phyloP scores from a whole-genome alignment of 2,888 invertebrate species.

The Nymphalis polychloros region DNA sequence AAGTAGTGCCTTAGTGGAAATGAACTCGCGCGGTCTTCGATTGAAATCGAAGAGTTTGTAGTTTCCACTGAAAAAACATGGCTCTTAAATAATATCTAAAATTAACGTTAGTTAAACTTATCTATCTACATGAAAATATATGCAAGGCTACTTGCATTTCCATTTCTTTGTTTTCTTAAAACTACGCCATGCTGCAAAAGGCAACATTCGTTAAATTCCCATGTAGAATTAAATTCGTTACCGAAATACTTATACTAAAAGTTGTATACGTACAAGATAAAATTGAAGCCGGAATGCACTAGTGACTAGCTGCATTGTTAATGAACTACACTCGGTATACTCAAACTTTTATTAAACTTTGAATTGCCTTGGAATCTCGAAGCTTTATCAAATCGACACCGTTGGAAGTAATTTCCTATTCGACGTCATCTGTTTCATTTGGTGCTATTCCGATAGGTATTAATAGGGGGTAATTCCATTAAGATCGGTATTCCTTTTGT shows the following conservation, averaged over 20 bases:
- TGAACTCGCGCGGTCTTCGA: too few species aligned
- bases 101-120: not conserved
- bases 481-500: slow-evolving; percentile 15
- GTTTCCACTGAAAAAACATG: too few species aligned
- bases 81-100: too few species aligned
- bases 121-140: not conserved
- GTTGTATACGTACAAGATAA: slow-evolving; percentile 38
- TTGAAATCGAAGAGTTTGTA: too few species aligned
- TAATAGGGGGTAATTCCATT: slow-evolving; percentile 25
- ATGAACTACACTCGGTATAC: slow-evolving; percentile 42
- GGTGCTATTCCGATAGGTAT: slow-evolving; percentile 39
- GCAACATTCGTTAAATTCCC: not conserved
- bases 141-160: not conserved
- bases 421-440: slow-evolving; percentile 39
- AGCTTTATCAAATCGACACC: slow-evolving; percentile 28
- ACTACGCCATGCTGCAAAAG: not conserved
- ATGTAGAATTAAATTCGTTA: slow-evolving; percentile 1
- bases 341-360: slow-evolving; percentile 42
- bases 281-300: slow-evolving; percentile 43
- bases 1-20: too few species aligned
- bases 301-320: slow-evolving; percentile 41
- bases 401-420: slow-evolving; percentile 38
- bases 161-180: not conserved
- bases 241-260: slow-evolving; percentile 22
- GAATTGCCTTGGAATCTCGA: slow-evolving; percentile 35